Percentiles rank a stretch among this genome's conserved stretches.
Evolutionary conservation across 2,797 vertebrate species (phyloP).

Genomic region (Decapterus maruadsi): DNA sequence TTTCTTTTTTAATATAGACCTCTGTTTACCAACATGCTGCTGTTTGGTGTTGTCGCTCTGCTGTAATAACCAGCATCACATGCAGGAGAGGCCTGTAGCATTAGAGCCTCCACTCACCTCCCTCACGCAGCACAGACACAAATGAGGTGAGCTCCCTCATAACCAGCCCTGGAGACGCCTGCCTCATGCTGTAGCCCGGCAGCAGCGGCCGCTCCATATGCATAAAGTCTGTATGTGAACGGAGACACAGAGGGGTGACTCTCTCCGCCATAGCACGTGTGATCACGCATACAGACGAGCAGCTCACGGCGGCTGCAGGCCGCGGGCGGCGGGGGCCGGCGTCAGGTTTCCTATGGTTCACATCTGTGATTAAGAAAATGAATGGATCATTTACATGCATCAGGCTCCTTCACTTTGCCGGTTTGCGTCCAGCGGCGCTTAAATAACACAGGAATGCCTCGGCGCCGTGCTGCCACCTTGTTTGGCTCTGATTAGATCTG

Average conservation of each 20-base stretch:
- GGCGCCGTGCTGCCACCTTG: conserved; percentile 65
- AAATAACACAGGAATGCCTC: conserved; percentile 58
- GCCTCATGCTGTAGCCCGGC: conserved; percentile 33
- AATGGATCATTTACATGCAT: conserved; percentile 82
- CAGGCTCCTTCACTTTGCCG: conserved; percentile 50
- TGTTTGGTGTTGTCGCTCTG: conserved; percentile 47
- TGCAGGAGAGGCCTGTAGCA: conserved; percentile 68
- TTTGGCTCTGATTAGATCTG: conserved; percentile 78
- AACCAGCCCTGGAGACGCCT: conserved; percentile 69
- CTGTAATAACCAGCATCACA: conserved; percentile 78
- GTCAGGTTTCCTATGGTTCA: conserved; percentile 43
- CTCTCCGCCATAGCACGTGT: conserved; percentile 70
- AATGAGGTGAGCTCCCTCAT: conserved; percentile 78
- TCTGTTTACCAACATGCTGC: conserved; percentile 63
- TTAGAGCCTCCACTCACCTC: conserved; percentile 55
- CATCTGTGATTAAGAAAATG: conserved; percentile 67
- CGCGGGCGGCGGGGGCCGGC: conserved; percentile 17
- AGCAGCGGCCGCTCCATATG: conserved; percentile 48
- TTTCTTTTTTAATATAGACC: not conserved
- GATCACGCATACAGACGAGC: conserved; percentile 82
- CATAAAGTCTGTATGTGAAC: conserved; percentile 48
- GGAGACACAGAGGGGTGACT: conserved; percentile 46
- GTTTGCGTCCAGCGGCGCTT: conserved; percentile 41
- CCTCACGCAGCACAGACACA: conserved; percentile 57
- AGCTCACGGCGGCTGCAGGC: conserved; percentile 30